Evolutionary conservation across 2,888 invertebrate genomes (phyloP).

Genomic region (Agonopterix alstromeriana): DNA sequence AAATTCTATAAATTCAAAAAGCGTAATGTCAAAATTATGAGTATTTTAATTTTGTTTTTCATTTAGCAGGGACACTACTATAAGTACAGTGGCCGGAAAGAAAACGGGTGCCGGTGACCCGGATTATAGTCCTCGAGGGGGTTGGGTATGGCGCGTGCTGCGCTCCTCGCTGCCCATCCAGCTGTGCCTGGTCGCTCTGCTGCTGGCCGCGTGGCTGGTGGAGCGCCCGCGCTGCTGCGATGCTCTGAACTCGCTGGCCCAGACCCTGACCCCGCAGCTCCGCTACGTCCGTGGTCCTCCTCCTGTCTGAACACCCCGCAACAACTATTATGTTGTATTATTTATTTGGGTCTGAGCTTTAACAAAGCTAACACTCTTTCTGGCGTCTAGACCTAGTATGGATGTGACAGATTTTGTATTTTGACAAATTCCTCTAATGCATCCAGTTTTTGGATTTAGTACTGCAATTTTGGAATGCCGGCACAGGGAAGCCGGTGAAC

Average conservation of each 20-base stretch:
- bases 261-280: slow-evolving; percentile 86
- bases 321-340: no score
- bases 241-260: slow-evolving; percentile 84
- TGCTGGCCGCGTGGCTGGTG: slow-evolving; percentile 84
- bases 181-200: slow-evolving; percentile 82
- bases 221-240: slow-evolving; percentile 89
- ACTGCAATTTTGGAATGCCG: no score
- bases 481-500: no score
- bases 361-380: no score
- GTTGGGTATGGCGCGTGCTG: slow-evolving; percentile 85
- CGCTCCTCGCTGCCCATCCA: slow-evolving; percentile 88
- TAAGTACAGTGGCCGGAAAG: slow-evolving; percentile 47
- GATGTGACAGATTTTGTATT: no score
- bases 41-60: background rate
- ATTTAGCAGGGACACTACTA: slow-evolving; percentile 37
- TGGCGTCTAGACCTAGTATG: no score
- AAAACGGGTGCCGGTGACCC: slow-evolving; percentile 77
- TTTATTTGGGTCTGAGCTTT: no score
- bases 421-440: no score
- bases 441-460: no score
- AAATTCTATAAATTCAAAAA: no score
- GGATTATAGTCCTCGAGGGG: slow-evolving; percentile 70
- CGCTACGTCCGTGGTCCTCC: slow-evolving; percentile 90
- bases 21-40: no score
- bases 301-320: slow-evolving; percentile 77